Conservation (phyloP, 2,113 vertebrate species). For the Cryptomyrus ogoouensis region DNA sequence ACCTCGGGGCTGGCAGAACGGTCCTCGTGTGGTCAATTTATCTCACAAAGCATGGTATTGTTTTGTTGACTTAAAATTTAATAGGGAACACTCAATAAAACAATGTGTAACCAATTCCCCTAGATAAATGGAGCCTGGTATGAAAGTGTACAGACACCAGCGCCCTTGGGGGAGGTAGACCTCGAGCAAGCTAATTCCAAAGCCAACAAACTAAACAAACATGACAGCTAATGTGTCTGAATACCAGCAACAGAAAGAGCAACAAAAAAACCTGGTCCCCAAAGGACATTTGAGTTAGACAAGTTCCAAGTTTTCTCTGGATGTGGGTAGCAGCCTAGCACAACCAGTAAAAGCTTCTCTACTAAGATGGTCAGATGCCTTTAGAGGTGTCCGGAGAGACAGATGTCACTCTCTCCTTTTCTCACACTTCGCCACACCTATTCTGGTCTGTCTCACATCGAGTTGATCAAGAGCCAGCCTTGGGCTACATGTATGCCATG, state of each 20-base stretch:
- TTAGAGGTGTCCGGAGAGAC: not conserved
- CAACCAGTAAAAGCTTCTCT: not conserved
- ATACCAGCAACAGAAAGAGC: constrained; percentile 9
- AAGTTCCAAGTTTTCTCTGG: not conserved
- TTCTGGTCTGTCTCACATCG: not conserved
- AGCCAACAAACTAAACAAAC: constrained; percentile 15
- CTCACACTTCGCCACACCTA: not conserved
- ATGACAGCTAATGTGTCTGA: constrained; percentile 12
- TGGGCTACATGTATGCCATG: not conserved
- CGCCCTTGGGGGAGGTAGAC: not conserved
- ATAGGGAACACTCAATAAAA: not conserved
- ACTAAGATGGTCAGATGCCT: not conserved
- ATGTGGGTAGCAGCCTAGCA: not conserved
- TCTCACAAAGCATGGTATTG: not conserved
- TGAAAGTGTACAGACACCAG: constrained; percentile 3
- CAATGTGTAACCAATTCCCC: not conserved
- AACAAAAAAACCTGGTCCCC: not conserved
- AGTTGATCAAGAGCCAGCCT: no score
- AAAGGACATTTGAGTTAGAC: not conserved
- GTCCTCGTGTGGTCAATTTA: not conserved
- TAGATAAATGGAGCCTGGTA: not conserved
- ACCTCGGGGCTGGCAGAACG: not conserved
- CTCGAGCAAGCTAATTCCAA: not conserved
- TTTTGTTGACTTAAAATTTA: not conserved
- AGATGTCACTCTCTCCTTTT: not conserved